Conservation (phyloP, 2,113 vertebrate genomes). For the Paratilapia polleni region DNA sequence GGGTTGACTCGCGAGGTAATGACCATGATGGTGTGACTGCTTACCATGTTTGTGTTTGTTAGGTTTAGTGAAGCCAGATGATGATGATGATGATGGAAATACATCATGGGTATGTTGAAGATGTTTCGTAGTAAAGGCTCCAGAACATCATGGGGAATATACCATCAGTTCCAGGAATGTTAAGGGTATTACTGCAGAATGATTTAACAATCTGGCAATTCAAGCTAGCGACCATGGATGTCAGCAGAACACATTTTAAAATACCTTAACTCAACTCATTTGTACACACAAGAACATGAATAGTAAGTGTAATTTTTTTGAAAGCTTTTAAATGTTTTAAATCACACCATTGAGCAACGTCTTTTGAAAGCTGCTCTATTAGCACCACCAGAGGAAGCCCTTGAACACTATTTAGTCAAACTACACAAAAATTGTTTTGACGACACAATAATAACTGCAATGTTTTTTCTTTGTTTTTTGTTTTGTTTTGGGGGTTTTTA, state of each 20-base stretch:
- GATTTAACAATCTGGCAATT: background rate
- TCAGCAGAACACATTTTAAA: background rate
- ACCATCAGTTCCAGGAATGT: background rate
- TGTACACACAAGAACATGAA: background rate
- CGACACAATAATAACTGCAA: background rate
- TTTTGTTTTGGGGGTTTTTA: background rate
- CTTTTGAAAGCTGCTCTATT: background rate
- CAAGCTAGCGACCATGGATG: background rate
- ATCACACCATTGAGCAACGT: background rate
- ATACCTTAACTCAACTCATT: background rate
- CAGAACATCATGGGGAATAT: background rate
- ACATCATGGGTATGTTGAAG: background rate
- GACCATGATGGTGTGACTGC: too few species aligned
- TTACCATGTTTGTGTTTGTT: background rate
- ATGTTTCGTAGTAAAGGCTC: background rate
- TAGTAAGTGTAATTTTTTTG: background rate
- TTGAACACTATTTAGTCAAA: background rate
- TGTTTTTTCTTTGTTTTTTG: too few species aligned
- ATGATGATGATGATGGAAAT: background rate
- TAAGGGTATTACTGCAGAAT: background rate
- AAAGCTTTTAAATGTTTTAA: background rate
- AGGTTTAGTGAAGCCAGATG: background rate
- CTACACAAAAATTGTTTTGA: background rate
- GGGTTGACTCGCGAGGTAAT: background rate
- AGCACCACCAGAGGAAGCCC: background rate